Base-by-base conservation (phyloP, 53 echinoderm and acorn worm species). In the Holothuria scabra region DNA sequence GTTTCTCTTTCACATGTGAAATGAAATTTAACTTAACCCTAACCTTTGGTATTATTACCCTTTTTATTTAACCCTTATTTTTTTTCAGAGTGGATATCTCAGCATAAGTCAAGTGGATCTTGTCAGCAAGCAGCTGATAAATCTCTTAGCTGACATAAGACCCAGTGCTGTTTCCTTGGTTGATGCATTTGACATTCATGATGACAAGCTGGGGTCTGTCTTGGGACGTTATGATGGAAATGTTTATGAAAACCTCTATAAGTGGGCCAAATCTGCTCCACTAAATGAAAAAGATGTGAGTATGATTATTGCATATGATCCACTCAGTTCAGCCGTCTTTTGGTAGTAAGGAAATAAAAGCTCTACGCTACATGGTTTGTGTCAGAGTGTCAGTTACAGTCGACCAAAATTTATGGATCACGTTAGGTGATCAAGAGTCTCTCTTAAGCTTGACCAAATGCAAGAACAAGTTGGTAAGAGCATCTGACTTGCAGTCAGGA, bases 141-240 rank as follows among this genome's bases (percentile, higher is more conserved):
- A 76, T 21, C 91, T 95, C 8, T 74, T 95, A 35, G 87, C 38
- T 18, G 79, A 61, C 16, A 76, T 93, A 41, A 85, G 96, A 14
- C 96, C 96, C 78, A 95, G 91, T 30, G 91, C 91, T 1, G 91
- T 93, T 20, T 70, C 93, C 79, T 82, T 95, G 30, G 96, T 95
- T 16, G 96, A 95, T 80, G 83, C 93, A 55, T 95, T 93, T 83
- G 96, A 95, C 84, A 60, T 95, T 34, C 87, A 86, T 29, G 95
- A 95, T 34, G 68, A 82, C 14, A 83, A 87, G 69, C 66, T 93
- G 61, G 70, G 72, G 26, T 95, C 96, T 14, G 93, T 95, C 56
- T 84, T 95, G 75, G 96, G 96, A 33, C 86, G 96, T 16, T 93
- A 95, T 34, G 96, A 95, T 67, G 96, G 96, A 57, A 93, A 93